Evolutionary conservation across 35 echinoderm and acorn worm species (phyloP).

Genomic region (Apostichopus parvimensis): DNA sequence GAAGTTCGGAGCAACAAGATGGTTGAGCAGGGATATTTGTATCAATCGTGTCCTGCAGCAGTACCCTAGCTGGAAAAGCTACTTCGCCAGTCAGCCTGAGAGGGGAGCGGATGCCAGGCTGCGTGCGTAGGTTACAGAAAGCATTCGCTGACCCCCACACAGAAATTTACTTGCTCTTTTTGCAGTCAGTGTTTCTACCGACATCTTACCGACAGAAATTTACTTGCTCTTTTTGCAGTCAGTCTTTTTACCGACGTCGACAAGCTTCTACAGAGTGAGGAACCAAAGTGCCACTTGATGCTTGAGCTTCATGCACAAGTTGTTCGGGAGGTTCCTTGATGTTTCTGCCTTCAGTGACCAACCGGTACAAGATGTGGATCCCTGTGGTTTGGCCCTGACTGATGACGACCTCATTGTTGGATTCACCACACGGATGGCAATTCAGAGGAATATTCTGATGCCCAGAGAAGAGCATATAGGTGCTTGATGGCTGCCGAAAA

Average conservation of each 20-base stretch:
- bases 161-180: background rate
- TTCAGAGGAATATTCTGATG: background rate
- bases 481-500: background rate
- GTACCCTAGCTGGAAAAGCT: background rate
- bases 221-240: no score
- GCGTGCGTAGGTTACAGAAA: background rate
- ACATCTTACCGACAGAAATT: no score
- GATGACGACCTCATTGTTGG: background rate
- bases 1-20: background rate
- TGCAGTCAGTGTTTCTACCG: background rate
- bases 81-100: background rate
- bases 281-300: background rate
- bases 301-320: constrained; percentile 4
- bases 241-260: no score
- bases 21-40: constrained; percentile 1
- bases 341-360: background rate
- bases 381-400: background rate
- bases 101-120: background rate
- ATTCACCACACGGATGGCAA: background rate
- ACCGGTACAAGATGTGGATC: background rate
- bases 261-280: background rate
- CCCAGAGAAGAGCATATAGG: background rate
- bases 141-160: background rate
- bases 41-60: background rate
- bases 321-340: background rate